These are phyloP conservation scores for Synanthedon myopaeformis DNA, from an alignment of 2,888 invertebrate genomes.

Conservation along the genomic window DNA sequence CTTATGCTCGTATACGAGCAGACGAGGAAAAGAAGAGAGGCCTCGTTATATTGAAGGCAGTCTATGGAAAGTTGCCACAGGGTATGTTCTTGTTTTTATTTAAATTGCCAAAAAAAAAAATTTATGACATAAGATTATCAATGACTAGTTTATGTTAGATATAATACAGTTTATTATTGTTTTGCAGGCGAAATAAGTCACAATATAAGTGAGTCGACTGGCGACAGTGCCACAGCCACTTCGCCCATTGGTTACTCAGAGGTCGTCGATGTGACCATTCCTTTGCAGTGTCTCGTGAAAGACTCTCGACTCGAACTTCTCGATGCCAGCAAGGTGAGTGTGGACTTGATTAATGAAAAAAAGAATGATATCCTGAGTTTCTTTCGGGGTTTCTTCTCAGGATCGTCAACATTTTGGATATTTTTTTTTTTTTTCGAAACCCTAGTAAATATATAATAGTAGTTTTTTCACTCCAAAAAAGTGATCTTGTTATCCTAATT, in stretches of 20 bases:
- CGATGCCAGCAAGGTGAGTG: conserved; percentile 83
- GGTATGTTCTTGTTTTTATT: conserved; percentile 21
- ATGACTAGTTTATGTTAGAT: too few relatives aligned
- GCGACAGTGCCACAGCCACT: conserved; percentile 32
- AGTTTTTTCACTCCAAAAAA: too few relatives aligned
- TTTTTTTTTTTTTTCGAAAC: too few relatives aligned
- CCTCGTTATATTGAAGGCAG: conserved; percentile 85
- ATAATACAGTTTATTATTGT: not conserved
- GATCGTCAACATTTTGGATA: too few relatives aligned
- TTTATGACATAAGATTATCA: too few relatives aligned
- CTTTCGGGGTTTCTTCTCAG: too few relatives aligned
- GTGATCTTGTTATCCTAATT: too few relatives aligned
- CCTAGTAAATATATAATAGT: too few relatives aligned
- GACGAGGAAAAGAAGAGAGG: conserved; percentile 88
- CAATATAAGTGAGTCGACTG: conserved; percentile 30
- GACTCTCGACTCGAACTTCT: conserved; percentile 90
- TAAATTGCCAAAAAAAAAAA: too few relatives aligned
- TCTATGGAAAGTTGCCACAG: conserved; percentile 78
- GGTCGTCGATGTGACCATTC: conserved; percentile 92
- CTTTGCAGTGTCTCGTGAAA: conserved; percentile 92
- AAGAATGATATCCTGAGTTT: too few relatives aligned
- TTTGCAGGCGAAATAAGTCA: conserved; percentile 34
- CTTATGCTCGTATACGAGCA: conserved; percentile 83
- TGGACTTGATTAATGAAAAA: too few relatives aligned
- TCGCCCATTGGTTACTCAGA: conserved; percentile 44